Evolutionary conservation across 2,888 invertebrate species (phyloP), one percentile per base, ranked within the genome.

Genomic region (Nematopogon swammerdamellus): DNA sequence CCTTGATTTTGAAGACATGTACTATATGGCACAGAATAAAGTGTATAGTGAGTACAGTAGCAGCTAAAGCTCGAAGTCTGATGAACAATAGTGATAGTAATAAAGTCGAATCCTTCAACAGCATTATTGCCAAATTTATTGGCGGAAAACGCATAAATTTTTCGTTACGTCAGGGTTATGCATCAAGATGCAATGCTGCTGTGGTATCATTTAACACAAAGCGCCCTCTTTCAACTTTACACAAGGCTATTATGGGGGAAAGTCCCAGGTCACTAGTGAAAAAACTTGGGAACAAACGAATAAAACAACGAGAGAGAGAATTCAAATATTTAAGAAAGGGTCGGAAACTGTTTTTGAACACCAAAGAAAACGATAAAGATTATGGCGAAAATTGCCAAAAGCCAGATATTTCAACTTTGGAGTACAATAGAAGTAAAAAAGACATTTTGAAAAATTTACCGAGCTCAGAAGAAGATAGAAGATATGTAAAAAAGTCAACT

Each of bases 111-210:
- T 50, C 48, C 14, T 63, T 52, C 47, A 59, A 59, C 49, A 49
- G 53, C n/a, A 44, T 56, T 19, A 52, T 60, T 14, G 57, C 57
- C 10, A 59, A 59, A 53, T 57, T 56, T 50, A 55, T 59, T 44
- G 58, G 59, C 10, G 63, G 60, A 29, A 63, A 63, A 53, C 46
- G 61, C 46, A 53, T 63, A 1, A 62, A 64, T 50, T 58, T 54
- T 48, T 51, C 56, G 3, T 44, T 51, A 46, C 52, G 54, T 44
- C 55, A 59, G 6, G 59, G 58, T 3, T 65, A 62, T 50, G 48
- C 57, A 55, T 54, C 54, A 17, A 53, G 63, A 45, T 60, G 56
- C 44, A 52, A 54, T 20, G 58, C 58, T 45, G 59, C 63, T 25
- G 58, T 53, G 16, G 46, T 63, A 18, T 51, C 55, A 18, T 60